Evolutionary conservation across 35 echinoderm and acorn worm species (phyloP).

Genomic region (Lytechinus variegatus): DNA sequence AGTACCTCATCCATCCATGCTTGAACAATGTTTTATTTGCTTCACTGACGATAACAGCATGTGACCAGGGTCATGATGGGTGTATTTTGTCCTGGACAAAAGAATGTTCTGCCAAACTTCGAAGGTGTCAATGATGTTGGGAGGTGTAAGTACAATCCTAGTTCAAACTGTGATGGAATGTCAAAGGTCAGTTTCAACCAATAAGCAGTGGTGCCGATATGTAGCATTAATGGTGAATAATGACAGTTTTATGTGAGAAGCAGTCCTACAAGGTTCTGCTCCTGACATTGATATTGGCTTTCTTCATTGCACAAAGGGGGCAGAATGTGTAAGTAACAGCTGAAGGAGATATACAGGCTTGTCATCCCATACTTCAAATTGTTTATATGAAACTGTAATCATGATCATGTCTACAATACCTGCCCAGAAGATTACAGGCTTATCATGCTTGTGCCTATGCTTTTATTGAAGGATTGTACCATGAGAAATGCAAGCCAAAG

Average conservation of each 20-base stretch:
- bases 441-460: neutral
- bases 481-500: neutral
- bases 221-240: neutral
- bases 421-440: neutral
- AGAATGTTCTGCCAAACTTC: neutral
- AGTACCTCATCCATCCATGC: neutral
- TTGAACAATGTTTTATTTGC: neutral
- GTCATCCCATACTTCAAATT: neutral
- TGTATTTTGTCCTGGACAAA: neutral
- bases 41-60: neutral
- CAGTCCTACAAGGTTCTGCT: neutral
- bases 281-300: neutral
- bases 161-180: neutral
- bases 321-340: neutral
- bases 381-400: neutral
- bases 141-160: neutral
- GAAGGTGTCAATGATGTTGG: neutral
- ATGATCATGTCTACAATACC: neutral
- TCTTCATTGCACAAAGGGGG: neutral
- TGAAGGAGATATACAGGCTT: neutral
- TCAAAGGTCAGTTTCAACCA: neutral
- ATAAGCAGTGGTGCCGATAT: no score
- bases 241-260: neutral
- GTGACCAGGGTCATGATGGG: neutral
- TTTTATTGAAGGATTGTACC: neutral